Base-by-base conservation (phyloP, 2,113 vertebrate species). In the Tapirus terrestris region DNA sequence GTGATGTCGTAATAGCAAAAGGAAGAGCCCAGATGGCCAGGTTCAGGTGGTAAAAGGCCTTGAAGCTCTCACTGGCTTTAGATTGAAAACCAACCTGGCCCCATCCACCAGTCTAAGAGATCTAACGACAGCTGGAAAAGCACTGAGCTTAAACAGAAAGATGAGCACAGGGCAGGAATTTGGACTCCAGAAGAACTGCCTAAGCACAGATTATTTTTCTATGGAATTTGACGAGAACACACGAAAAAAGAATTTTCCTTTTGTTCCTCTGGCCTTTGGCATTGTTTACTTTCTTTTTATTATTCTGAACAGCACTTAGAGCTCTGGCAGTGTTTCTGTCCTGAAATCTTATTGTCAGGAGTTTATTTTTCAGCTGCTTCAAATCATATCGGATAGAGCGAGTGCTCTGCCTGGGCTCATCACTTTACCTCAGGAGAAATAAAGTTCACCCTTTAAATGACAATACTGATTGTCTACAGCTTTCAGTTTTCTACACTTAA, bases 351-450 rank as follows among this genome's bases (percentile, higher is more conserved):
- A 63, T 27, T 73, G 93, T 94, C 58, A 75, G 82, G 63, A 11
- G 17, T 72, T 97, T 96, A 36, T 84, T 93, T 86, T 61, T 93
- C 96, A 97, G 91, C 94, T 94, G 95, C 94, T 97, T 97, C 77
- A 39, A 89, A 97, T 97, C 91, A 87, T 70, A 95, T 86, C 77
- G 81, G 82, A 72, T 89, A 67, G 72, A 89, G 33, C 8, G 20
- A 85, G 75, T 2, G 36, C 79, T 93, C 43, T 63, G n/a, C 56
- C 68, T 31, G 68, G 77, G 58, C 68, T 81, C 79, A 25, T 94
- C 75, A 8, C 82, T 92, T 81, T 63, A 76, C 82, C n/a, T 53
- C 56, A 33, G 81, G 93, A 92, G 94, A 94, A 97, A 94, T 88
- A 76, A 53, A 94, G 33, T 81, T 93, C 85, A 85, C 56, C 70